Evolutionary conservation across 2,797 vertebrate species (phyloP), one percentile per base, ranked within the genome.

Genomic region (Leptoclinus maculatus): DNA sequence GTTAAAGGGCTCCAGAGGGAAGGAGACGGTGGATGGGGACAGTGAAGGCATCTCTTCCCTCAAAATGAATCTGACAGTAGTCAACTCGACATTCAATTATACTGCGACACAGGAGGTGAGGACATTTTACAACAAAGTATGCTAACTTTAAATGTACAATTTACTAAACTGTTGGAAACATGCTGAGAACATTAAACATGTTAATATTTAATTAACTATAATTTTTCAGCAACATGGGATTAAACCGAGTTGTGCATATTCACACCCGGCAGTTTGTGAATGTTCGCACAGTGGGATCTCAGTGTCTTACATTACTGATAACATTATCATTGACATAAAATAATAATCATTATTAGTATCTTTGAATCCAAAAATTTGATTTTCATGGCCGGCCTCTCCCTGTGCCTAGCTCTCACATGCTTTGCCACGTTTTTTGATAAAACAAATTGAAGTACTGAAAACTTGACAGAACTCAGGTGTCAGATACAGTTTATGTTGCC

Each of bases 61-160:
- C 16, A 84, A 79, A 82, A 60, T 82, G 0, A 85, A 90, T 57
- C 56, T 83, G 71, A 88, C 87, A 43, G 71, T 10, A 11, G 43
- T 74, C 38, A 90, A 91, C 68, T 85, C 89, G 19, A 87, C 91
- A 23, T 85, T 75, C 16, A 91, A 86, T 83, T 63, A 87, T 36
- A 91, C 75, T 5, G 62, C 86, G 0, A 69, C 78, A n/a, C 88
- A 92, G n/a, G 89, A 83, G 91, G 93, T 95, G 85, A 66, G 51
- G 2, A 49, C 14, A 19, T 38, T 7, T 25, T 14, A 25, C 21
- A 45, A 25, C 45, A 1, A 66, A 25, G 63, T n/a, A 23, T 25
- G 21, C 0, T 19, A 57, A 16, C 23, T 58, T 51, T 60, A 54
- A 34, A 67, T 43, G 1, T 36, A 3, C 12, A 1, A 9, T 32